These are phyloP conservation scores for Holacanthella duospinosa DNA, from an alignment of 2,888 invertebrate genomes.

Conservation along the genomic window DNA sequence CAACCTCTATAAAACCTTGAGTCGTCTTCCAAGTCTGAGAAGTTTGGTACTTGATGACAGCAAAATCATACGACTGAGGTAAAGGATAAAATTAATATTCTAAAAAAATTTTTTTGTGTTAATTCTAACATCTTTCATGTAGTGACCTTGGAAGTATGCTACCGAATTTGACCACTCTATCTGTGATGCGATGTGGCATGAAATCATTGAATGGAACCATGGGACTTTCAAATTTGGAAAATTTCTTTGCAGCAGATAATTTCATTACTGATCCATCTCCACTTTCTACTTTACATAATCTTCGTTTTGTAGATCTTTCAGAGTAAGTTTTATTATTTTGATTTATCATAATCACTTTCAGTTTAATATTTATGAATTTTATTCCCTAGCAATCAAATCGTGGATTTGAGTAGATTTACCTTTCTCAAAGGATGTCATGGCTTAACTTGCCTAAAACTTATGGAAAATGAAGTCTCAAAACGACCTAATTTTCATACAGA, in stretches of 20 bases:
- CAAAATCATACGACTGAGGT: neutral
- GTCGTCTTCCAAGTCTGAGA: neutral
- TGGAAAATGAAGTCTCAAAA: neutral
- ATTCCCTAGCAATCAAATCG: neutral
- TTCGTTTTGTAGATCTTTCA: slow-evolving; percentile 3
- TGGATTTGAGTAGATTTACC: neutral
- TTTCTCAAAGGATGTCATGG: neutral
- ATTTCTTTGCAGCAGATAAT: slow-evolving; percentile 7
- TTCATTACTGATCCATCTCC: neutral
- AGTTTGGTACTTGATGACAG: slow-evolving; percentile 5
- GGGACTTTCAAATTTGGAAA: slow-evolving; percentile 6
- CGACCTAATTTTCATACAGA: neutral
- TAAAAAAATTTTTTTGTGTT: neutral
- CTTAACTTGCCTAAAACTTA: neutral
- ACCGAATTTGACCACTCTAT: slow-evolving; percentile 5
- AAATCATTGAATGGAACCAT: neutral
- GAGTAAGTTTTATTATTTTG: neutral
- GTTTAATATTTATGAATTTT: neutral
- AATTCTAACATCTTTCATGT: neutral
- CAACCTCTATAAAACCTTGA: neutral
- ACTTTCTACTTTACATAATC: neutral
- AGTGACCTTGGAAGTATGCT: slow-evolving; percentile 9
- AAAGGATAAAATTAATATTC: neutral
- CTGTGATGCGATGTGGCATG: slow-evolving; percentile 3
- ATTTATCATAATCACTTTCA: neutral